phyloP scores from a whole-genome alignment of 2,888 invertebrate species.

The Hetaerina titia region DNA sequence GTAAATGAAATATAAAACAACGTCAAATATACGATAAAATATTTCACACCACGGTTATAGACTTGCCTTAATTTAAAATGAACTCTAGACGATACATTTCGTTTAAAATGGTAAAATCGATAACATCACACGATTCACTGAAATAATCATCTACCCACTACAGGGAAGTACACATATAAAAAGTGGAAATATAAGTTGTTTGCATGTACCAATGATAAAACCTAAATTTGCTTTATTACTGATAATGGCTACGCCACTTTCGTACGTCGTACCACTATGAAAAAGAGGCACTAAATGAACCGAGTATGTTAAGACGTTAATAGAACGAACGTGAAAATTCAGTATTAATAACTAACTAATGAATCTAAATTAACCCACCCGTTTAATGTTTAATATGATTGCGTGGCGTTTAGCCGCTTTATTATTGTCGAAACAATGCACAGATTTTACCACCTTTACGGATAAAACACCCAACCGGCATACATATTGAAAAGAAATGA shows the following conservation, averaged over 20 bases:
- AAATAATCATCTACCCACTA: neutral
- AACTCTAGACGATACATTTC: neutral
- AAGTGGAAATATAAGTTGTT: neutral
- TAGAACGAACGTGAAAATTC: neutral
- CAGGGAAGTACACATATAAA: neutral
- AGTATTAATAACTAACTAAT: neutral
- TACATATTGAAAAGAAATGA: neutral
- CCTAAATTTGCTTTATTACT: neutral
- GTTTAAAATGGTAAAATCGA: neutral
- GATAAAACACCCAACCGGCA: neutral
- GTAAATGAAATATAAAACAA: neutral
- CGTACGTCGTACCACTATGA: neutral
- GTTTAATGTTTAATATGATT: neutral
- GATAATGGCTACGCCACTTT: neutral
- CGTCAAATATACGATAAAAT: neutral
- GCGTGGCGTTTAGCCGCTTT: slow-evolving; percentile 15
- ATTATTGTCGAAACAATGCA: neutral
- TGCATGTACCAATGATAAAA: too few relatives aligned
- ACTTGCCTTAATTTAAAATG: neutral
- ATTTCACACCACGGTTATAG: neutral
- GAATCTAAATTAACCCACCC: neutral
- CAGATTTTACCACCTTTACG: neutral
- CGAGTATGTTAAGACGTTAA: neutral
- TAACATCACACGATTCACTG: neutral
- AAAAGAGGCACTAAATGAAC: neutral